Conservation (phyloP, 2,888 invertebrate genomes). For the Mythimna ferrago region DNA sequence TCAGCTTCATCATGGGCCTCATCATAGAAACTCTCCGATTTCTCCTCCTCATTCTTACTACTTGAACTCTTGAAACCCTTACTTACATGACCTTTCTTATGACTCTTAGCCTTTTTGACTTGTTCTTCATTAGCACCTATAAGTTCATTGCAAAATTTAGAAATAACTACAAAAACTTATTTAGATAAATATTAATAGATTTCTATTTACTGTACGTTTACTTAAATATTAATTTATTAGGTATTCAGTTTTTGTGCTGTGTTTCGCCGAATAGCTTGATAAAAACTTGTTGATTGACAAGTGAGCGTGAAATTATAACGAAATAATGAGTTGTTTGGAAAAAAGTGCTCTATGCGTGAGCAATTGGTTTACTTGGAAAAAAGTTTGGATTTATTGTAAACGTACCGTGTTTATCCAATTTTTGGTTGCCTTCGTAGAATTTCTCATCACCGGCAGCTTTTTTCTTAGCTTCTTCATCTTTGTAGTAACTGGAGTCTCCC, state of each 20-base stretch:
- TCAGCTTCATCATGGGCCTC: slow-evolving; percentile 92
- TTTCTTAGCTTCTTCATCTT: slow-evolving; percentile 90
- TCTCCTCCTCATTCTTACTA: slow-evolving; percentile 92
- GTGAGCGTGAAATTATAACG: slow-evolving; percentile 60
- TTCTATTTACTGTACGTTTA: slow-evolving; percentile 42
- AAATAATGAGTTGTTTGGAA: slow-evolving; percentile 48
- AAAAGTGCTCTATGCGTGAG: slow-evolving; percentile 46
- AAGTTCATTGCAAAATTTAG: slow-evolving; percentile 42
- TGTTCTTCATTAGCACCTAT: slow-evolving; percentile 90
- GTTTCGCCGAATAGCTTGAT: slow-evolving; percentile 30
- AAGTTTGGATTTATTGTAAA: slow-evolving; percentile 6
- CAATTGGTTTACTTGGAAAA: slow-evolving; percentile 26
- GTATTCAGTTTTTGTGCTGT: slow-evolving; percentile 47
- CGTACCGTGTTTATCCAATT: slow-evolving; percentile 90
- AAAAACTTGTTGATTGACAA: slow-evolving; percentile 60
- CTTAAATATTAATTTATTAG: slow-evolving; percentile 51
- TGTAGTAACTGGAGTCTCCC: slow-evolving; percentile 88
- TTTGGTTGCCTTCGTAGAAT: slow-evolving; percentile 90
- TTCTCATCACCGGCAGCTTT: slow-evolving; percentile 91
- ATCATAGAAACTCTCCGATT: slow-evolving; percentile 92
- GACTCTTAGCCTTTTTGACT: slow-evolving; percentile 90
- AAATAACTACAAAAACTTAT: slow-evolving; percentile 36
- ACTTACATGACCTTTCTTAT: slow-evolving; percentile 92
- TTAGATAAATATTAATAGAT: slow-evolving; percentile 36
- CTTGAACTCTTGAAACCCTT: slow-evolving; percentile 93